A percentile compares a stretch with the other conserved stretches of the same genome.
These are phyloP conservation scores for Tineola bisselliella DNA, from an alignment of 2,888 invertebrate genomes.

Conservation along the genomic window DNA sequence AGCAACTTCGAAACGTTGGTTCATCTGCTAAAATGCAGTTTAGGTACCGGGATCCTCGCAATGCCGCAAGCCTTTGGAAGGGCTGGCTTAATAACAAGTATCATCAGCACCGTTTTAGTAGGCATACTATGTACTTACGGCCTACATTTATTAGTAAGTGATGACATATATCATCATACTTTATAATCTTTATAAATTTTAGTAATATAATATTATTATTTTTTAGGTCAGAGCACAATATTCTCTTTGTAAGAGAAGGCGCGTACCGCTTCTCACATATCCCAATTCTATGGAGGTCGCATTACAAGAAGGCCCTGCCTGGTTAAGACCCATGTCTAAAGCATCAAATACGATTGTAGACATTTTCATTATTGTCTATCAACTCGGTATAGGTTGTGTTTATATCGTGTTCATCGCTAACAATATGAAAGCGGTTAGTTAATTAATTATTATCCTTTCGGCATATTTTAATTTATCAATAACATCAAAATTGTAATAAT, in stretches of 20 bases:
- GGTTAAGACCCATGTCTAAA: conserved; percentile 69
- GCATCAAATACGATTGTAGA: conserved; percentile 72
- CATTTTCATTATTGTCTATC: conserved; percentile 80
- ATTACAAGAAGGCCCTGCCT: conserved; percentile 77
- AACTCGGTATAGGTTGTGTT: conserved; percentile 94
- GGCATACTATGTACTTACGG: conserved; percentile 87
- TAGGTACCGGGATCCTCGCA: conserved; percentile 93
- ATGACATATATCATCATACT: background rate
- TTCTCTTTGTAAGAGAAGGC: conserved; percentile 66
- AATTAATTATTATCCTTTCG: background rate
- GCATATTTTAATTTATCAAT: too few relatives aligned
- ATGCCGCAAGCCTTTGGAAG: conserved; percentile 93
- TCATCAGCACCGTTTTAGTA: conserved; percentile 79
- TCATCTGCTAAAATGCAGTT: conserved; percentile 88
- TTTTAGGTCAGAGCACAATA: conserved; percentile 61
- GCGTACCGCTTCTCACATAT: conserved; percentile 82
- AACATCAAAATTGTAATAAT: too few relatives aligned
- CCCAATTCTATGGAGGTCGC: conserved; percentile 85
- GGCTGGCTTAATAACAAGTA: conserved; percentile 82
- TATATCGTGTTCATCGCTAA: conserved; percentile 93
- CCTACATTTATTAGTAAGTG: conserved; percentile 82
- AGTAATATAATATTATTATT: conserved; percentile 4
- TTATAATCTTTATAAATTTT: conserved; percentile 21
- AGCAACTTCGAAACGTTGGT: conserved; percentile 85
- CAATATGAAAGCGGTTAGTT: conserved; percentile 75